Conservation (phyloP, 2,888 invertebrate genomes). For the Apocheima hispidaria region DNA sequence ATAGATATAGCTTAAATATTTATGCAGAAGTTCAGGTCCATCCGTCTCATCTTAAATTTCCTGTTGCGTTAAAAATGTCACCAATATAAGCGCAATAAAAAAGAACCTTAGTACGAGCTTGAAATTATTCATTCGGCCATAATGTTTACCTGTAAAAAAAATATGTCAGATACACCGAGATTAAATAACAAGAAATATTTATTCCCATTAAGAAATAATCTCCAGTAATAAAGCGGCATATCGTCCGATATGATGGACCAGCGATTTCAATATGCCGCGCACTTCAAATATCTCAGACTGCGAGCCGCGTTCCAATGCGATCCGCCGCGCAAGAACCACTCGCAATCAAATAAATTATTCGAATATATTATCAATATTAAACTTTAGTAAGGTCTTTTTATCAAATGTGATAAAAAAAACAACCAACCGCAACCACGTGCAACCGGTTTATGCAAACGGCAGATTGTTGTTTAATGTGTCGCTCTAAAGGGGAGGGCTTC, state of each 20-base stretch:
- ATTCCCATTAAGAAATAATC: conserved; percentile 50
- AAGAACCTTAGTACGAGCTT: too few relatives aligned
- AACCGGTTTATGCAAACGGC: too few relatives aligned
- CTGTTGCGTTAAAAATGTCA: too few relatives aligned
- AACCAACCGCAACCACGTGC: background rate
- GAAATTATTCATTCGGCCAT: too few relatives aligned
- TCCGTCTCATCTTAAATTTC: too few relatives aligned
- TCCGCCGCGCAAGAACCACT: conserved; percentile 54
- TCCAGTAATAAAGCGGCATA: conserved; percentile 68
- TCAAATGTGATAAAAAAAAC: background rate
- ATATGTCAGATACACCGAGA: background rate
- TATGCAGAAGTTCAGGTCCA: too few relatives aligned
- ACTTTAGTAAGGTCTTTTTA: background rate
- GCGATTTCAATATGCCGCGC: conserved; percentile 81
- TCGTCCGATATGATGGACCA: conserved; percentile 71
- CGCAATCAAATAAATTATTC: conserved; percentile 73
- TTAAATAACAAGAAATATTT: conserved; percentile 27
- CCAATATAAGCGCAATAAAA: too few relatives aligned
- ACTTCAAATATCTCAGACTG: conserved; percentile 73
- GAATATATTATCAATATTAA: conserved; percentile 67
- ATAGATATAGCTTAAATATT: too few relatives aligned
- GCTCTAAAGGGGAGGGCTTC: too few relatives aligned
- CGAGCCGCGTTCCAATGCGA: conserved; percentile 62
- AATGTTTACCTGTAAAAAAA: too few relatives aligned
- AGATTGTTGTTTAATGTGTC: too few relatives aligned